These are phyloP conservation scores for Calyptomena viridis DNA, from an alignment of 2,113 vertebrate species.

Conservation along the genomic window DNA sequence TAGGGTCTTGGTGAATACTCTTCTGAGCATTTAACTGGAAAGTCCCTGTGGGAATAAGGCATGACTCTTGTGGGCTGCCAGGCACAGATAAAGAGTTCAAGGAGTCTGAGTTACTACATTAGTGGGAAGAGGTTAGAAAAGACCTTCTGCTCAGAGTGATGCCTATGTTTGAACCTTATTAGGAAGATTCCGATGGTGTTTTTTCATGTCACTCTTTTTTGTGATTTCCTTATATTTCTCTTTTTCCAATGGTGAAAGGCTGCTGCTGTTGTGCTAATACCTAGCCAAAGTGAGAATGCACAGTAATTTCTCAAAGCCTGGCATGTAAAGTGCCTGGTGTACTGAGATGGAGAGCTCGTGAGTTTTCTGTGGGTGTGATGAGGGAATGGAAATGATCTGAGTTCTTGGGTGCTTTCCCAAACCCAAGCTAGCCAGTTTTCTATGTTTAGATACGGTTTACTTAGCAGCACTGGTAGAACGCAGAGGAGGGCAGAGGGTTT, in stretches of 20 bases:
- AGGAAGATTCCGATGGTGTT: not conserved
- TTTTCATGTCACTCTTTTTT: not conserved
- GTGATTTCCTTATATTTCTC: not conserved
- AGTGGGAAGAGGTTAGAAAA: slow-evolving; percentile 5
- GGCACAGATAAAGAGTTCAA: not conserved
- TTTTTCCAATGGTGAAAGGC: not conserved
- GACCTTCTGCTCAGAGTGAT: not conserved
- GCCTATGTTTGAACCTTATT: not conserved
- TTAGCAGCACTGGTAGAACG: not conserved
- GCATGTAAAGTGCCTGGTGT: not conserved
- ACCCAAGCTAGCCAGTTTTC: slow-evolving; percentile 33
- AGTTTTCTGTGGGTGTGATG: slow-evolving; percentile 45
- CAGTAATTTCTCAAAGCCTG: not conserved
- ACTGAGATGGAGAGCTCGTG: not conserved
- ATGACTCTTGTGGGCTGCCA: not conserved
- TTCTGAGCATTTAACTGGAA: slow-evolving; percentile 2
- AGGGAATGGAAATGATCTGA: slow-evolving; percentile 36
- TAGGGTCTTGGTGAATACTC: not conserved
- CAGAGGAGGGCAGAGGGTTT: not conserved
- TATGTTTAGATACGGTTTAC: slow-evolving; percentile 37
- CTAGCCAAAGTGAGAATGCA: not conserved
- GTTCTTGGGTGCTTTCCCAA: slow-evolving; percentile 61
- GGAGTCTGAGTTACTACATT: not conserved
- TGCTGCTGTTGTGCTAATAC: not conserved
- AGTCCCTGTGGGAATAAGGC: not conserved